A percentile compares a stretch with the other conserved stretches of the same genome.
Evolutionary conservation across 1,140 invertebrate genomes (phyloP).

Genomic region (Cataglyphis hispanica): DNA sequence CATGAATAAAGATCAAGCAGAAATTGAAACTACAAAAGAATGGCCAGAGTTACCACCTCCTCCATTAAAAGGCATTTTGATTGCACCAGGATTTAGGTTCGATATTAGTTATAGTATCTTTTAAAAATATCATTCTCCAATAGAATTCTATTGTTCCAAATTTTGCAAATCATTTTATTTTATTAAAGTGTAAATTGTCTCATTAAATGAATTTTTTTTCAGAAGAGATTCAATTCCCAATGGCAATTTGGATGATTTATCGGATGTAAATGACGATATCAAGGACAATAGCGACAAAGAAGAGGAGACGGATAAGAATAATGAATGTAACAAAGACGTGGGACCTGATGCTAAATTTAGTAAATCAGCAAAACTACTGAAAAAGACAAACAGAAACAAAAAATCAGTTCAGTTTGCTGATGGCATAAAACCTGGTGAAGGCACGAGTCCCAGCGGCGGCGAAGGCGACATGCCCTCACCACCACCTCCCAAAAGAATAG

Average conservation of each 20-base stretch:
- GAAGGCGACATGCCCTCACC: conserved; percentile 89
- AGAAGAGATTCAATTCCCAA: conserved; percentile 75
- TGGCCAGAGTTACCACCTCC: conserved; percentile 75
- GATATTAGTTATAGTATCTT: conserved; percentile 37
- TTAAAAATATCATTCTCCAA: background rate
- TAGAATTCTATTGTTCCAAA: background rate
- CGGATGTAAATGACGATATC: conserved; percentile 68
- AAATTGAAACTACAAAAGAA: conserved; percentile 62
- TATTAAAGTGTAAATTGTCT: conserved; percentile 30
- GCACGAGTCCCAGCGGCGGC: conserved; percentile 89
- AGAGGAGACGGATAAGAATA: conserved; percentile 69
- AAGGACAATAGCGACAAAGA: conserved; percentile 73
- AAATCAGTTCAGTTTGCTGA: conserved; percentile 89
- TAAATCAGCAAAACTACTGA: conserved; percentile 49
- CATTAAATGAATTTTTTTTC: conserved; percentile 58
- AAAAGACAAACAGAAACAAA: conserved; percentile 71
- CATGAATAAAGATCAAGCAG: conserved; percentile 21
- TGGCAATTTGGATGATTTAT: conserved; percentile 74
- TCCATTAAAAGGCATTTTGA: conserved; percentile 86
- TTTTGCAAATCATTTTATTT: conserved; percentile 21
- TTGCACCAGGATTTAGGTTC: conserved; percentile 86
- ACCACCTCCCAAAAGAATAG: conserved; percentile 85
- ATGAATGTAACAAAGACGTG: conserved; percentile 54
- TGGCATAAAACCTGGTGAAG: conserved; percentile 89
- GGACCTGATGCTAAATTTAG: conserved; percentile 32